A percentile compares a stretch with the other conserved stretches of the same genome.
Conservation (phyloP, 2,113 vertebrate genomes). For the Hippocampus abdominalis region DNA sequence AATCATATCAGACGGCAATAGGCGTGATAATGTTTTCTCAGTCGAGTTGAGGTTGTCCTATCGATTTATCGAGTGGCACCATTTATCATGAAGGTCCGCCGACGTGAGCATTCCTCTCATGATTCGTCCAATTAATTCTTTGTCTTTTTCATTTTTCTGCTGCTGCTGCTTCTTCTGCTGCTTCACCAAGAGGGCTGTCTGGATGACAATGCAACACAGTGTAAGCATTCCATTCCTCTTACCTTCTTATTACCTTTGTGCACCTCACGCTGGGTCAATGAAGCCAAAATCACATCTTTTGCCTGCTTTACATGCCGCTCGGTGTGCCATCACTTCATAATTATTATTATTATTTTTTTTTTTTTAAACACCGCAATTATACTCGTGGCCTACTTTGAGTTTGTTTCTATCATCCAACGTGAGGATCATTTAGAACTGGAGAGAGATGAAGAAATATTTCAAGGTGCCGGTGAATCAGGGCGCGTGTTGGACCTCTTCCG, state of each 20-base stretch:
- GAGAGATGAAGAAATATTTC: not conserved
- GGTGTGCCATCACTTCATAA: not conserved
- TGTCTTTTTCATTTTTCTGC: slow-evolving; percentile 77
- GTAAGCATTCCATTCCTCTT: slow-evolving; percentile 84
- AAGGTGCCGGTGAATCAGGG: not conserved
- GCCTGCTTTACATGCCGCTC: not conserved
- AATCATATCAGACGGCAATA: slow-evolving; percentile 28
- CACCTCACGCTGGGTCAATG: not conserved
- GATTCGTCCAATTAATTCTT: slow-evolving; percentile 78
- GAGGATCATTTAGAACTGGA: not conserved
- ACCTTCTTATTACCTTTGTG: slow-evolving; percentile 65
- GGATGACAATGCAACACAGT: slow-evolving; percentile 95
- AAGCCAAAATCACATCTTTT: not conserved
- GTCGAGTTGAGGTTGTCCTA: slow-evolving; percentile 21
- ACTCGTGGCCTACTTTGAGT: not conserved
- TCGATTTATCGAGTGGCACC: slow-evolving; percentile 32
- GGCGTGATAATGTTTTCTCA: slow-evolving; percentile 19
- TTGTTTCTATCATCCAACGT: not conserved
- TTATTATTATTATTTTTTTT: no score
- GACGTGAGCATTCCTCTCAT: not conserved
- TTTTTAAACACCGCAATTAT: not conserved
- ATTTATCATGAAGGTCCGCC: slow-evolving; percentile 58
- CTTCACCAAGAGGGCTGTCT: slow-evolving; percentile 87
- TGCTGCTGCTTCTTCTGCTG: slow-evolving; percentile 65
- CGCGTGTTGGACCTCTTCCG: not conserved